Percentiles rank a stretch among this genome's conserved stretches.
Conservation (phyloP, 2,113 vertebrate species). For the Mugil cephalus region DNA sequence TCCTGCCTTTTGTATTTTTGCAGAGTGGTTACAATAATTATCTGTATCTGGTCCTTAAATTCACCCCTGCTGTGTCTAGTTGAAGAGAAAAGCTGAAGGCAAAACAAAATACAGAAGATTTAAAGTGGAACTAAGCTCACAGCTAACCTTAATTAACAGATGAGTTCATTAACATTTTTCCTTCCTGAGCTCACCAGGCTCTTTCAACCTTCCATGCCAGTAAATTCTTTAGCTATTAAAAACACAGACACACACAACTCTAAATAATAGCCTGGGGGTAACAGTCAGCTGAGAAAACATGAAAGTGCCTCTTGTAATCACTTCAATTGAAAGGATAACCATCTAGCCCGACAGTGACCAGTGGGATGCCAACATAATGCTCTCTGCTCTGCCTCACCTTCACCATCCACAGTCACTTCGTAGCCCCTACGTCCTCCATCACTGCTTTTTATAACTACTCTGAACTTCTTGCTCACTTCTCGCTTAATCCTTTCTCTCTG, state of each 20-base stretch:
- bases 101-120: not conserved
- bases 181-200: constrained; percentile 17
- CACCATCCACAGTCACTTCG: constrained; percentile 7
- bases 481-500: no score
- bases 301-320: constrained; percentile 63
- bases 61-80: constrained; percentile 23
- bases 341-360: constrained; percentile 64
- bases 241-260: constrained; percentile 53
- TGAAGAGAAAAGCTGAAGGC: not conserved
- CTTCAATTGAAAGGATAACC: constrained; percentile 64
- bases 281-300: constrained; percentile 79
- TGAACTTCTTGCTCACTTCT: not conserved
- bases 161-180: constrained; percentile 45
- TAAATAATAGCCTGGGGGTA: constrained; percentile 68
- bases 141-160: constrained; percentile 18
- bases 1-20: constrained; percentile 32
- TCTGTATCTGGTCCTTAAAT: constrained; percentile 34
- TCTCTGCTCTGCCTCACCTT: constrained; percentile 29
- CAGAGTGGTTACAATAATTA: constrained; percentile 46
- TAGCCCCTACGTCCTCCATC: constrained; percentile 9
- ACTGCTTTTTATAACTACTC: not conserved
- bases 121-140: not conserved
- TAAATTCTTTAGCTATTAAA: constrained; percentile 61
- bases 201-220: not conserved
- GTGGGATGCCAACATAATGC: constrained; percentile 51